Conservation (phyloP, 37 sponge, comb jelly and placozoan species). For the Chondrosia reniformis region DNA sequence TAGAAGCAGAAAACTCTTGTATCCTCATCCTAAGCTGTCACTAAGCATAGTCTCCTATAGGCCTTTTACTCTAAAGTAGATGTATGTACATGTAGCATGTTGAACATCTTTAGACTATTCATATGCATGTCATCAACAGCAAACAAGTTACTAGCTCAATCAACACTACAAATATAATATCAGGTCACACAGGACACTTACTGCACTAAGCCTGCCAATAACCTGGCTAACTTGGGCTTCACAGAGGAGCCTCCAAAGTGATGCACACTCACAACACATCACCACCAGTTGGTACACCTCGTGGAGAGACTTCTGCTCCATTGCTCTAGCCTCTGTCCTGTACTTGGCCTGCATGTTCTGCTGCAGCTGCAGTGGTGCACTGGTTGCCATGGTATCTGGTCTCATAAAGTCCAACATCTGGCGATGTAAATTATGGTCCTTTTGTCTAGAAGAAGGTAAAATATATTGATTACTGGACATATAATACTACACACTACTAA, state of each 20-base stretch:
- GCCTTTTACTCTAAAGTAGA: too few species aligned
- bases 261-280: conserved; percentile 72
- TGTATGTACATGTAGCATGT: too few species aligned
- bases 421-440: conserved; percentile 69
- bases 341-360: background rate
- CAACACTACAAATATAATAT: too few species aligned
- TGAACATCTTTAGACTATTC: too few species aligned
- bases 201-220: conserved; percentile 48
- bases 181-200: conserved; percentile 10
- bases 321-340: conserved; percentile 55
- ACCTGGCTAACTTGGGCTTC: conserved; percentile 64
- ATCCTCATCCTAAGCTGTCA: too few species aligned
- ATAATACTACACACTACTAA: too few species aligned
- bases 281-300: conserved; percentile 57
- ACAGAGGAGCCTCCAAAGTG: conserved; percentile 88
- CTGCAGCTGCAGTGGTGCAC: conserved; percentile 40
- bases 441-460: too few species aligned
- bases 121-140: too few species aligned
- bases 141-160: too few species aligned
- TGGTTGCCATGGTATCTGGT: conserved; percentile 48
- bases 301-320: conserved; percentile 61
- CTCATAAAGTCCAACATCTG: conserved; percentile 65
- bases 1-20: too few species aligned
- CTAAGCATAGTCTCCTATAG: too few species aligned
- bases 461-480: too few species aligned